Conservation (phyloP, 2,888 invertebrate genomes). For the Lasioglossum malachurum region DNA sequence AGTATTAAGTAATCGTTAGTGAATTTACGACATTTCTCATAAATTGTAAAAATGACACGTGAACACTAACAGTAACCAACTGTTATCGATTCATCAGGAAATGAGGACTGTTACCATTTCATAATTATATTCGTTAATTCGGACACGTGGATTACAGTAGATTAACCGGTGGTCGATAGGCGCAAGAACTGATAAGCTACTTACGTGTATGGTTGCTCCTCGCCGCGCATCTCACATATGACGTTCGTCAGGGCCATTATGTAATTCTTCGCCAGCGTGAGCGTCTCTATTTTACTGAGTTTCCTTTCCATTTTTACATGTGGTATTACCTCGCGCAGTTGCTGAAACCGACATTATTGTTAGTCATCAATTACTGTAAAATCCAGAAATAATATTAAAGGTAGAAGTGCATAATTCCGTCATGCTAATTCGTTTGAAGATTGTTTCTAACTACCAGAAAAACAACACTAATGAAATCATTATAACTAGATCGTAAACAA, state of each 20-base stretch:
- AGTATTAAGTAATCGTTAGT: too few species aligned
- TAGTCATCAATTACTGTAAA: too few species aligned
- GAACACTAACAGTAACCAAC: too few species aligned
- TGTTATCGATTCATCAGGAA: too few species aligned
- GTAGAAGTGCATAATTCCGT: not conserved
- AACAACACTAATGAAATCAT: not conserved
- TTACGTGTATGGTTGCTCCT: constrained; percentile 89
- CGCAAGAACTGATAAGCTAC: constrained; percentile 71
- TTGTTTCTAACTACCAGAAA: not conserved
- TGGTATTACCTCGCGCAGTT: constrained; percentile 91
- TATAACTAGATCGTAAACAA: not conserved
- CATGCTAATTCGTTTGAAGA: not conserved
- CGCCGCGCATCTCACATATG: constrained; percentile 91
- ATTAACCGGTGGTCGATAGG: not conserved
- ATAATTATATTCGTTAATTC: not conserved
- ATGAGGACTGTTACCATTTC: too few species aligned
- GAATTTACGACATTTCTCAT: too few species aligned
- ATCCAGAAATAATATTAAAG: not conserved
- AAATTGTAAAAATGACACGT: too few species aligned
- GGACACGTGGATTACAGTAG: not conserved
- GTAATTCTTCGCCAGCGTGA: constrained; percentile 93
- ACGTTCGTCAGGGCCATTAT: constrained; percentile 93
- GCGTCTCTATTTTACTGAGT: constrained; percentile 92
- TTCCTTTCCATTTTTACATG: constrained; percentile 92
- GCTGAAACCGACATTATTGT: constrained; percentile 85